phyloP scores from a whole-genome alignment of 2,113 vertebrate genomes.

The Alosa alosa region DNA sequence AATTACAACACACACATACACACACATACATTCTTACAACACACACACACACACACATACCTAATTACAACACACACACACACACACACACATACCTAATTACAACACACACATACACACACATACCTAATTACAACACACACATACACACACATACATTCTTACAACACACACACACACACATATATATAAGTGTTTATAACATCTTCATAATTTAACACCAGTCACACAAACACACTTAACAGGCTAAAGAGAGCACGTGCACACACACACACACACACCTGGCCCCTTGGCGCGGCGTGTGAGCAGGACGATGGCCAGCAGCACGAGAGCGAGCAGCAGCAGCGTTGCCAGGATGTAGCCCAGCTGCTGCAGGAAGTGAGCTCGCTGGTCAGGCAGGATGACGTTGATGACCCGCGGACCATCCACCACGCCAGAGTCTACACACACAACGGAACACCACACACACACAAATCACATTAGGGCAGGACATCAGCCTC shows the following conservation, averaged over 20 bases:
- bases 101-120: background rate
- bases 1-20: no score
- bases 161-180: slow-evolving; percentile 56
- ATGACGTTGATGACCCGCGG: slow-evolving; percentile 87
- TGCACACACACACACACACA: slow-evolving; percentile 45
- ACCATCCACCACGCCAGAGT: slow-evolving; percentile 69
- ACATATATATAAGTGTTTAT: background rate
- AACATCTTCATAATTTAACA: no score
- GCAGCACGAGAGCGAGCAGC: slow-evolving; percentile 80
- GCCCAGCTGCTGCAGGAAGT: slow-evolving; percentile 89
- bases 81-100: background rate
- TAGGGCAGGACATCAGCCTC: no score
- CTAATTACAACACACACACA: no score
- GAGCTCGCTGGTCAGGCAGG: slow-evolving; percentile 79
- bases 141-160: slow-evolving; percentile 56
- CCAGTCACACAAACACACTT: no score
- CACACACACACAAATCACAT: slow-evolving; percentile 5
- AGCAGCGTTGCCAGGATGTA: slow-evolving; percentile 85
- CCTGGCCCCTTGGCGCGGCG: slow-evolving; percentile 73
- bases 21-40: no score
- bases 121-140: slow-evolving; percentile 4
- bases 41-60: slow-evolving; percentile 22
- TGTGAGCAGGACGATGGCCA: slow-evolving; percentile 77
- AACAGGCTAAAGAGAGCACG: no score
- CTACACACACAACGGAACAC: slow-evolving; percentile 57